These are phyloP conservation scores for Hippasteria phrygiana DNA, from an alignment of 53 echinoderm and acorn worm genomes.

Conservation along the genomic window DNA sequence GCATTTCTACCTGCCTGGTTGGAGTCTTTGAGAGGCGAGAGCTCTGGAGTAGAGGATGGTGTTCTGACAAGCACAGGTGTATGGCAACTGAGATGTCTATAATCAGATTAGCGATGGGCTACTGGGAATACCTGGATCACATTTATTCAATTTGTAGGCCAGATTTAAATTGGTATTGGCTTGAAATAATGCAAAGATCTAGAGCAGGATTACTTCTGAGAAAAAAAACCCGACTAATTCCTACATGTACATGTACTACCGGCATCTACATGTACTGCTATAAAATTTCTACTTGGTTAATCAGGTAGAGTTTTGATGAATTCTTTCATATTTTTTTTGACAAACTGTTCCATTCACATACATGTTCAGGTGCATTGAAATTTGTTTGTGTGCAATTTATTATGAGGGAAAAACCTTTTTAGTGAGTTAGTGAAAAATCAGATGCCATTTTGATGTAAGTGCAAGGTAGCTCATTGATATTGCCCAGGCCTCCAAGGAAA, in stretches of 20 bases:
- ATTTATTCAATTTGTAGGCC: slow-evolving; percentile 53
- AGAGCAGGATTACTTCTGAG: background rate
- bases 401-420: too few relatives aligned
- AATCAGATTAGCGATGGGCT: slow-evolving; percentile 37
- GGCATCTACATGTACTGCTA: too few relatives aligned
- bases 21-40: background rate
- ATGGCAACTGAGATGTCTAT: background rate
- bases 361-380: too few relatives aligned
- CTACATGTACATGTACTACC: background rate
- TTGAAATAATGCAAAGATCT: slow-evolving; percentile 12
- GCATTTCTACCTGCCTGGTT: background rate
- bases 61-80: slow-evolving; percentile 42
- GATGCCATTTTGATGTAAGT: too few relatives aligned
- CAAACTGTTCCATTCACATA: too few relatives aligned
- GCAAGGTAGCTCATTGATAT: too few relatives aligned
- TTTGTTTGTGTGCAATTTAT: too few relatives aligned
- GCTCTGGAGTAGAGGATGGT: background rate
- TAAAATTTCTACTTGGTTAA: too few relatives aligned
- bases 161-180: slow-evolving; percentile 35
- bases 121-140: background rate
- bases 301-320: too few relatives aligned
- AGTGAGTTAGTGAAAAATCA: too few relatives aligned
- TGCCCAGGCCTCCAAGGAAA: too few relatives aligned
- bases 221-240: background rate
- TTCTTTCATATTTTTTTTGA: too few relatives aligned